A percentile compares a stretch with the other conserved stretches of the same genome.
Conservation (phyloP, 2,797 vertebrate species). For the Clarias pachynema region DNA sequence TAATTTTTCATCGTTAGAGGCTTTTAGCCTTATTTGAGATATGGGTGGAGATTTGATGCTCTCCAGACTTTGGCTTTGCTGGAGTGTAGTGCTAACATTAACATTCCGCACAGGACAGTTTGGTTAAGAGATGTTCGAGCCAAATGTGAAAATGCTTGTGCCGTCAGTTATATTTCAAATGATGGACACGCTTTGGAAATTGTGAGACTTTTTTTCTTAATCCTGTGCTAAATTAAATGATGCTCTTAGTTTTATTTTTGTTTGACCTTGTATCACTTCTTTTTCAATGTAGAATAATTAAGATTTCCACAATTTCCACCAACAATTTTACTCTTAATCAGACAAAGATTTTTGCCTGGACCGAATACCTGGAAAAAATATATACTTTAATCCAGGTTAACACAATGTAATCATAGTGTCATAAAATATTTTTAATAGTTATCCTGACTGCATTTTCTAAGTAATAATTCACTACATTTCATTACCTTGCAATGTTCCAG, state of each 20-base stretch:
- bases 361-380: neutral
- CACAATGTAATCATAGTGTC: too few relatives aligned
- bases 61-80: conserved; percentile 33
- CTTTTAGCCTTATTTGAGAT: neutral
- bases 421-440: neutral
- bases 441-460: neutral
- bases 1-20: neutral
- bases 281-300: neutral
- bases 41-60: conserved; percentile 22
- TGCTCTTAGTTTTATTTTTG: neutral
- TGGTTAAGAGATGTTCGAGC: conserved; percentile 7
- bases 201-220: neutral
- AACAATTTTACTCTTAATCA: neutral
- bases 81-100: conserved; percentile 30
- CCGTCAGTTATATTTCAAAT: conserved; percentile 6
- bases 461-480: neutral
- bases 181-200: too few relatives aligned
- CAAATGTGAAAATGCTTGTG: neutral
- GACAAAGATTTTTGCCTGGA: neutral
- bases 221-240: neutral
- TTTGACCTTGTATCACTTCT: neutral
- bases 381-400: too few relatives aligned
- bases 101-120: conserved; percentile 26
- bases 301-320: neutral
- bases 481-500: neutral